Evolutionary conservation across 2,888 invertebrate species (phyloP).

Genomic region (Hyposoter dolosus): DNA sequence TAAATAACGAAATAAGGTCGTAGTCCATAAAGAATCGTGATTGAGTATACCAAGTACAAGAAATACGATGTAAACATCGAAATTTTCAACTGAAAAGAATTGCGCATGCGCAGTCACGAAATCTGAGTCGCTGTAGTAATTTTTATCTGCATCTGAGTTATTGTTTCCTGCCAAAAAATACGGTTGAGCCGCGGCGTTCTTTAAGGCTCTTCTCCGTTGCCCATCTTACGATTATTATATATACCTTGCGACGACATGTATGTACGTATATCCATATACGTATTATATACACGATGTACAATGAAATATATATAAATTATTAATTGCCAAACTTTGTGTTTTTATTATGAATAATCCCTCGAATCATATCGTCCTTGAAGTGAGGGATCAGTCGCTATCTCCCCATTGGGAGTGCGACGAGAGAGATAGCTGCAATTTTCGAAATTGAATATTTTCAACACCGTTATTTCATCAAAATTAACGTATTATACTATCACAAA

Average conservation of each 20-base stretch:
- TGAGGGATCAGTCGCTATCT: too few species aligned
- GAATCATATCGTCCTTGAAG: background rate
- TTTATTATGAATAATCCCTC: background rate
- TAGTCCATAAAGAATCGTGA: conserved; percentile 30
- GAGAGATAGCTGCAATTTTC: too few species aligned
- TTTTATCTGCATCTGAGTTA: background rate
- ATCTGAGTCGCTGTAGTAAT: background rate
- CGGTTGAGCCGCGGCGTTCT: background rate
- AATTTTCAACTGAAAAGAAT: background rate
- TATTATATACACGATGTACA: conserved; percentile 14
- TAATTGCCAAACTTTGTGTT: conserved; percentile 41
- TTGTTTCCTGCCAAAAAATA: conserved; percentile 35
- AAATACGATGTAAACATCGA: conserved; percentile 29
- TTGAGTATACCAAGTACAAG: background rate
- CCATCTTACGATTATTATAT: background rate
- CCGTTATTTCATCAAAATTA: too few species aligned
- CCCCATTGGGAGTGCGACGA: too few species aligned
- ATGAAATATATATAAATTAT: conserved; percentile 22
- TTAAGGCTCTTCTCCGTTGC: background rate
- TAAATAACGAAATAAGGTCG: conserved; percentile 76
- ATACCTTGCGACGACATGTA: background rate
- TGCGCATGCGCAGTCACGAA: background rate
- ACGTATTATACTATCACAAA: too few species aligned
- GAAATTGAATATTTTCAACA: too few species aligned
- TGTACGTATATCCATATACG: background rate